Evolutionary conservation across 1,140 invertebrate species (phyloP).

Genomic region (Drosophila micromelanica): DNA sequence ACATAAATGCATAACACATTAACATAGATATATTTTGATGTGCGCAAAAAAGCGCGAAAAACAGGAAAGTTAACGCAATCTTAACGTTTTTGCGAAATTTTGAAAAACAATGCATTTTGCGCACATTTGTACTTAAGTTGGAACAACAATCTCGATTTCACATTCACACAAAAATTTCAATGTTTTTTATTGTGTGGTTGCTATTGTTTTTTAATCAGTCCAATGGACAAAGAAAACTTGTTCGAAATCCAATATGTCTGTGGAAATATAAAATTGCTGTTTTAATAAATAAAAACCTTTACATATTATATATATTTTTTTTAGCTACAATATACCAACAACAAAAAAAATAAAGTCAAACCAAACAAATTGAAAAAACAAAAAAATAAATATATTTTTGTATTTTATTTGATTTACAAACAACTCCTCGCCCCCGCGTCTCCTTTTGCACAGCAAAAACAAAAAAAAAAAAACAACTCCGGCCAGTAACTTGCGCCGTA

Average conservation of each 20-base stretch:
- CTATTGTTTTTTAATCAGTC: not conserved
- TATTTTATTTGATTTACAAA: slow-evolving; percentile 35
- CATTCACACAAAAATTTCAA: not conserved
- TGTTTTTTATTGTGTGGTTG: not conserved
- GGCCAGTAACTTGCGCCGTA: slow-evolving; percentile 3
- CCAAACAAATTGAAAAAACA: not conserved
- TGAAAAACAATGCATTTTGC: no score
- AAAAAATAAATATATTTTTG: slow-evolving; percentile 11
- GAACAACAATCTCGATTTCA: not conserved
- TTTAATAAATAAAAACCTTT: slow-evolving; percentile 50
- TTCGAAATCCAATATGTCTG: slow-evolving; percentile 39
- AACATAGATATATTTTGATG: no score
- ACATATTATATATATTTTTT: slow-evolving; percentile 46
- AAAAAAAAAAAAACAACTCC: not conserved
- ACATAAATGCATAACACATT: no score
- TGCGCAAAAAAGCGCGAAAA: no score
- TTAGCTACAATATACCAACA: slow-evolving; percentile 1
- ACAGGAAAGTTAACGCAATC: no score
- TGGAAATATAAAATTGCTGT: slow-evolving; percentile 36
- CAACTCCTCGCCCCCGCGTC: not conserved
- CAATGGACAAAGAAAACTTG: slow-evolving; percentile 10
- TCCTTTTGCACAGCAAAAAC: not conserved
- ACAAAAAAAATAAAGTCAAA: slow-evolving; percentile 28
- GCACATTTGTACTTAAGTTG: not conserved
- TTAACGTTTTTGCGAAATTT: no score